Evolutionary conservation across 2,113 vertebrate genomes (phyloP).

Genomic region (Thalassarche chlororhynchos): DNA sequence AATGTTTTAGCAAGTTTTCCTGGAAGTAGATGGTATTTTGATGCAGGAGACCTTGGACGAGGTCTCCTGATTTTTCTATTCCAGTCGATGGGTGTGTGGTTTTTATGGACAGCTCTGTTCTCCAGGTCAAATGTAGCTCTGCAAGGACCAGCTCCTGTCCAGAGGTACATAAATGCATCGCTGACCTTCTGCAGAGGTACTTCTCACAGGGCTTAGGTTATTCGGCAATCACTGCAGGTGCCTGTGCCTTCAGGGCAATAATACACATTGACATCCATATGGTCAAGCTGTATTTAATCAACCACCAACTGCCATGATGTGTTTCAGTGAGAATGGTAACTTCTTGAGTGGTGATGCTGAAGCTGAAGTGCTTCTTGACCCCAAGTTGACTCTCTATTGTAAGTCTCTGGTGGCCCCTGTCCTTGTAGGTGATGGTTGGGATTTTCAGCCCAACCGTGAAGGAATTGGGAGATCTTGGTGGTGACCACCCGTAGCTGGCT

Average conservation of each 20-base stretch:
- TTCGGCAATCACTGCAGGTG: neutral
- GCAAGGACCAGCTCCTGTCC: neutral
- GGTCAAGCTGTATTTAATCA: neutral
- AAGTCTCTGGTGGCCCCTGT: neutral
- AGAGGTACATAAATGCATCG: accelerated
- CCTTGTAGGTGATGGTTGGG: neutral
- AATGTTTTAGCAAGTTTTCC: neutral
- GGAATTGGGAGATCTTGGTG: neutral
- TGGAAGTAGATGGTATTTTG: neutral
- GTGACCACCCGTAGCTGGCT: neutral
- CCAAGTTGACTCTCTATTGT: accelerated
- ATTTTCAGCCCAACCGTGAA: neutral
- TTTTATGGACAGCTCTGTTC: neutral
- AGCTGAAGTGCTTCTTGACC: neutral
- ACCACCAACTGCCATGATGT: neutral
- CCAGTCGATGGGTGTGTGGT: accelerated
- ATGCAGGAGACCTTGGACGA: neutral
- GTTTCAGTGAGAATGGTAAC: neutral
- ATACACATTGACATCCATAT: neutral
- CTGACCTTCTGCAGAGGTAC: neutral
- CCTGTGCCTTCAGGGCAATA: neutral
- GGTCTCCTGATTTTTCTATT: neutral
- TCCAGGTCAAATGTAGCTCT: neutral
- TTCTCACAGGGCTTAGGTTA: neutral
- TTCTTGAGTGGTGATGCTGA: neutral